A percentile compares a stretch with the other conserved stretches of the same genome.
These are phyloP conservation scores for Serrognathus titanus DNA, from an alignment of 2,888 invertebrate species.

Conservation along the genomic window DNA sequence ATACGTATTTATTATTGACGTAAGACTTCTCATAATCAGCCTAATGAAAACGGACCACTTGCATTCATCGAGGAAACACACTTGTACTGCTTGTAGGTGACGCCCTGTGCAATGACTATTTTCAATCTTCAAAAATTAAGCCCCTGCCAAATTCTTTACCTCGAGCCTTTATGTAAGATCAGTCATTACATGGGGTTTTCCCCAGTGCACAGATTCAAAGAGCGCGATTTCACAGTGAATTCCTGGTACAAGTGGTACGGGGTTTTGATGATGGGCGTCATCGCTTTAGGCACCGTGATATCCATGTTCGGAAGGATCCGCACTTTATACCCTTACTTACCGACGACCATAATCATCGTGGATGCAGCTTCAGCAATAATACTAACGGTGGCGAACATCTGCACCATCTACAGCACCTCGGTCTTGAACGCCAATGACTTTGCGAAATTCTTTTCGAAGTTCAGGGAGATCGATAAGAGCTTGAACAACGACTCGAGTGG, in stretches of 20 bases:
- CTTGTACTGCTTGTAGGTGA: too few relatives aligned
- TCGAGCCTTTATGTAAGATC: too few relatives aligned
- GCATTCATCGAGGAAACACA: too few relatives aligned
- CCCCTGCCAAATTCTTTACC: too few relatives aligned
- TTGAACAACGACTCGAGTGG: background rate
- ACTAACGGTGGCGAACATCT: background rate
- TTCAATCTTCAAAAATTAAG: too few relatives aligned
- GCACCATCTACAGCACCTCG: background rate
- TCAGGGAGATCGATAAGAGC: background rate
- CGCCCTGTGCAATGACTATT: too few relatives aligned
- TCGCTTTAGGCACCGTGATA: background rate
- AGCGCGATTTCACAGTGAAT: background rate
- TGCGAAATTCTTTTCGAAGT: background rate
- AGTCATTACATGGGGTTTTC: background rate
- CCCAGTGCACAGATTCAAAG: background rate
- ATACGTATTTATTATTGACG: too few relatives aligned
- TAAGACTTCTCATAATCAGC: too few relatives aligned
- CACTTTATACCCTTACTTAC: background rate
- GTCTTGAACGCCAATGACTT: background rate
- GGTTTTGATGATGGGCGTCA: background rate
- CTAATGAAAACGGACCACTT: too few relatives aligned
- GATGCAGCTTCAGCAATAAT: background rate
- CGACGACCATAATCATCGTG: conserved; percentile 2
- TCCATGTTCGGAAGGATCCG: conserved; percentile 1
- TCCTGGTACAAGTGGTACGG: conserved; percentile 1